These are phyloP conservation scores for Capromys pilorides DNA, from an alignment of 2,797 vertebrate genomes.

Conservation along the genomic window DNA sequence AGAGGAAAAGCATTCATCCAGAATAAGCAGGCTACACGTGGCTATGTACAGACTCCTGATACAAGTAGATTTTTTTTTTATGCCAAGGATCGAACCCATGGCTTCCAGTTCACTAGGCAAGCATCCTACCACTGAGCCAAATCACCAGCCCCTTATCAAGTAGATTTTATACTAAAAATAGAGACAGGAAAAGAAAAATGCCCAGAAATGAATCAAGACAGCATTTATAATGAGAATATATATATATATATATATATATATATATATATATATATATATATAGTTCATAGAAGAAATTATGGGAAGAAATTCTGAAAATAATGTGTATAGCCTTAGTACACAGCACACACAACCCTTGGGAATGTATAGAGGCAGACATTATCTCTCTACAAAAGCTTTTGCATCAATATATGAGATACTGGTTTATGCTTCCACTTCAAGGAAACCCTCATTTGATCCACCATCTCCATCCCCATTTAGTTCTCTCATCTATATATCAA, in stretches of 20 bases:
- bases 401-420: neutral
- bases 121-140: no score
- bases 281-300: slow-evolving; percentile 21
- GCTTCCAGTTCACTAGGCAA: no score
- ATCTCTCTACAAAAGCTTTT: neutral
- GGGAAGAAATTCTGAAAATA: neutral
- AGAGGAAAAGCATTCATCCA: slow-evolving; percentile 30
- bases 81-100: no score
- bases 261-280: neutral
- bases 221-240: slow-evolving; percentile 36
- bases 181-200: slow-evolving; percentile 59
- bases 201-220: slow-evolving; percentile 49
- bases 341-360: neutral
- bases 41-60: slow-evolving; percentile 45
- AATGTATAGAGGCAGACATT: neutral
- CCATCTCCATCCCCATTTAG: neutral
- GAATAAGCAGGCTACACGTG: slow-evolving; percentile 16
- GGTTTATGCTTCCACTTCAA: neutral
- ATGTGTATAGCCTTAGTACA: neutral
- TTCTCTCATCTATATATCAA: neutral
- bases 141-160: slow-evolving; percentile 48
- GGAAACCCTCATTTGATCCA: neutral
- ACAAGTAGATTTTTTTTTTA: no score
- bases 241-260: neutral
- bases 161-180: slow-evolving; percentile 61